phyloP scores from a whole-genome alignment of 2,797 vertebrate species.

The Acanthurus lineatus region DNA sequence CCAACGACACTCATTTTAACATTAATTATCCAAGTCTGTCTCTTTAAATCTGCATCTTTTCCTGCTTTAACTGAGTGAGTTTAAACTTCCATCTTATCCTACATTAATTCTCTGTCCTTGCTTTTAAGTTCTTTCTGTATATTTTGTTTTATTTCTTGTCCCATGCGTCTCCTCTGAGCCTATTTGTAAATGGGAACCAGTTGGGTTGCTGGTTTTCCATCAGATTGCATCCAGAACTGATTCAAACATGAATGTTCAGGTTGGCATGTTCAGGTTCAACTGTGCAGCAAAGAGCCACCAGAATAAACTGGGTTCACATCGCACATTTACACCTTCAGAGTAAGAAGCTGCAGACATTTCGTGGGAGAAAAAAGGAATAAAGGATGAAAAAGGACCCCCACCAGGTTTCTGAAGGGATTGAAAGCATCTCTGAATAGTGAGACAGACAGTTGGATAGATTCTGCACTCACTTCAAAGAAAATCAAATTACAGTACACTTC shows the following conservation, averaged over 20 bases:
- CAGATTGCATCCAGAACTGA: neutral
- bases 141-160: no score
- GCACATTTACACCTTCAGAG: neutral
- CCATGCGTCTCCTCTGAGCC: no score
- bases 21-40: no score
- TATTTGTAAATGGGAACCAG: no score
- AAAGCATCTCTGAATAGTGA: neutral
- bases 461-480: slow-evolving; percentile 18
- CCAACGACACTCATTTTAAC: no score
- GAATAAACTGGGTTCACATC: neutral
- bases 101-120: no score
- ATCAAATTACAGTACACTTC: slow-evolving; percentile 22
- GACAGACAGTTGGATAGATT: neutral
- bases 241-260: neutral
- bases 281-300: neutral
- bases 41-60: no score
- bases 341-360: neutral
- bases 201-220: neutral
- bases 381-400: neutral
- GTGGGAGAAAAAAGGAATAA: neutral
- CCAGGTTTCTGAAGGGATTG: neutral
- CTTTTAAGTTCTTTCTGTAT: no score
- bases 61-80: no score
- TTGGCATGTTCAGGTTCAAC: neutral
- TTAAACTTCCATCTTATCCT: no score